Base-by-base conservation (phyloP, 2,113 vertebrate species). In the Speoplatyrhinus poulsoni region DNA sequence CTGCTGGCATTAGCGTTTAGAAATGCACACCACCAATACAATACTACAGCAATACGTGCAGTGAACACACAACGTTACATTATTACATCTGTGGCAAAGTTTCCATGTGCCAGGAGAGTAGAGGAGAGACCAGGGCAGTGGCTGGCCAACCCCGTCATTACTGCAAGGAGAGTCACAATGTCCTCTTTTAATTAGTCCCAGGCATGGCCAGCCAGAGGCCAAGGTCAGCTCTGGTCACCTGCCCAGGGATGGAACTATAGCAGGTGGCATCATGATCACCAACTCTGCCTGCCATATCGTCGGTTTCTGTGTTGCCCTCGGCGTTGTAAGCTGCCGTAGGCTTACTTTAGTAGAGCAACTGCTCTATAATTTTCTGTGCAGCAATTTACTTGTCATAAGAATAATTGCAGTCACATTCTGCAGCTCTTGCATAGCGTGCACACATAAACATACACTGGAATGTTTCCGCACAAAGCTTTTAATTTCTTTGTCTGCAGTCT, bases 121-220 rank as follows among this genome's bases (percentile, higher is more conserved):
- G 53, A 54, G n/a, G 3, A 17, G 15, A 54, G 15, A 26, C 26
- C 26, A 26, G 26, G 26, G 26, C 26, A 26, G 26, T 26, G 26
- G 26, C 26, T 26, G 26, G 53, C 53, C 53, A 54, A 46, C 12
- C 56, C 26, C n/a, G 36, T 46, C 13, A 60, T 60, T 46, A 60
- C 59, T 46, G 12, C 15, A 60, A 60, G 12, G 7, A 10, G 32
- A 46, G 59, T n/a, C 53, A 54, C 41, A 12, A 60, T 60, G 12
- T 60, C 33, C 59, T 60, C 46, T 62, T 46, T 62, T 62, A 62
- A 62, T 62, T 62, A 48, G 47, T 46, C 60, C 16, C 47, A 12
- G 41, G 17, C 15, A 49, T 26, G 48, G 13, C 15, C 46, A 62
- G 60, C 15, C 36, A 17, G 47, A 41, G 19, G 17, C 60, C 16